Base-by-base conservation (phyloP, 2,888 invertebrate species). In the Listrodromus nycthemerus region DNA sequence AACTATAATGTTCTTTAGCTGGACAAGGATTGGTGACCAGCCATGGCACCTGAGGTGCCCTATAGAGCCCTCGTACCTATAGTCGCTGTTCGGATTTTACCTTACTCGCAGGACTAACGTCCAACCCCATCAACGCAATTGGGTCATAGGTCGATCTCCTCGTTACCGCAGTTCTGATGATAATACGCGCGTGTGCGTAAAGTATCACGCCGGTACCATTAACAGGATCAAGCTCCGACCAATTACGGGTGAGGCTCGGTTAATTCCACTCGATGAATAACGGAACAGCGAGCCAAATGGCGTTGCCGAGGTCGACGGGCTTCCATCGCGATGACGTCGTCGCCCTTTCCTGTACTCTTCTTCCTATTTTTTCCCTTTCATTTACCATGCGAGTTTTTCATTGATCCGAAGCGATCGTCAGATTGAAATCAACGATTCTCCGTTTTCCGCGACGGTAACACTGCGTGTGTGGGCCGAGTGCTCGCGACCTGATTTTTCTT, bases 341-440 rank as follows among this genome's bases (percentile, higher is more conserved):
- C 45, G 7, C 67, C 55, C 6, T 10, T 10, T 10, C 2, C 8
- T 37, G 37, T 2, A 37, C 10, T 50, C 13, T 7, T 1, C 13
- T 48, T 4, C 58, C 16, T n/a, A 16, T 55, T 19, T 27, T 10
- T n/a, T n/a, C 13, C 7, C 24, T 48, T 37, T 58, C 50, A 37
- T 27, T 48, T 61, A 74, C 8, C 19, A 33, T 19, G 1, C 37
- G 30, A 37, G 67, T 48, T 80, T 45, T 70, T 65, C 41, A 70
- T 81, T 55, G 55, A 55, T 65, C 63, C 52, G 16, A 21, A 63
- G 55, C 33, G 33, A 27, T 70, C 13, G 66, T 41, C n/a, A 41
- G 41, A 71, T 75, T 75, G 75, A 33, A 27, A 69, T 63, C 67
- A 61, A 61, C 37, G 19, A 30, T 69, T 69, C 33, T 61, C 16